A percentile compares a stretch with the other conserved stretches of the same genome.
phyloP scores from a whole-genome alignment of 2,113 vertebrate species.

The Larimichthys polyactis region DNA sequence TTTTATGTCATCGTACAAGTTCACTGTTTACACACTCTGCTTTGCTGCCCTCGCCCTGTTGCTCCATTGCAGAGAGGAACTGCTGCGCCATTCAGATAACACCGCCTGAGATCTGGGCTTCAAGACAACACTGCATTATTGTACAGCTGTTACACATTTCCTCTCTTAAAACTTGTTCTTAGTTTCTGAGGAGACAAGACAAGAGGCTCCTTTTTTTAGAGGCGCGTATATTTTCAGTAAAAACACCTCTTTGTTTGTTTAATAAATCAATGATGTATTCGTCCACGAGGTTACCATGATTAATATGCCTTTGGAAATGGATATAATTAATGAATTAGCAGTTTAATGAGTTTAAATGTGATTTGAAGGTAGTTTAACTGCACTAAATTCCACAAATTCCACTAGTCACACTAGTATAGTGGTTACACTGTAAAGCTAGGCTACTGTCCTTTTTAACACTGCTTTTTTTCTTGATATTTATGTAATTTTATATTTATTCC shows the following conservation, averaged over 20 bases:
- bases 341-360: no score
- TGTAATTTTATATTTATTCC: no score
- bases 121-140: neutral
- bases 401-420: no score
- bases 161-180: neutral
- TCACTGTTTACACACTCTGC: slow-evolving; percentile 26
- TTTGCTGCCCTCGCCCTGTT: slow-evolving; percentile 24
- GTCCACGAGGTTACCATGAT: neutral
- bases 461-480: no score
- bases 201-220: neutral
- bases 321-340: neutral
- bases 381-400: no score
- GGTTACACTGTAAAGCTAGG: no score
- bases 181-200: neutral
- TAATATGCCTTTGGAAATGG: neutral
- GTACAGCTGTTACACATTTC: neutral
- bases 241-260: neutral
- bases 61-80: slow-evolving; percentile 11
- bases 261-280: neutral
- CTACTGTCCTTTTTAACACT: no score
- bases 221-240: neutral
- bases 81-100: slow-evolving; percentile 31
- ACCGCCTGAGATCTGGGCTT: slow-evolving; percentile 9
- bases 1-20: slow-evolving; percentile 19
- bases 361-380: no score